Evolutionary conservation across 2,797 vertebrate species (phyloP).

Genomic region (Danio aesculapii): DNA sequence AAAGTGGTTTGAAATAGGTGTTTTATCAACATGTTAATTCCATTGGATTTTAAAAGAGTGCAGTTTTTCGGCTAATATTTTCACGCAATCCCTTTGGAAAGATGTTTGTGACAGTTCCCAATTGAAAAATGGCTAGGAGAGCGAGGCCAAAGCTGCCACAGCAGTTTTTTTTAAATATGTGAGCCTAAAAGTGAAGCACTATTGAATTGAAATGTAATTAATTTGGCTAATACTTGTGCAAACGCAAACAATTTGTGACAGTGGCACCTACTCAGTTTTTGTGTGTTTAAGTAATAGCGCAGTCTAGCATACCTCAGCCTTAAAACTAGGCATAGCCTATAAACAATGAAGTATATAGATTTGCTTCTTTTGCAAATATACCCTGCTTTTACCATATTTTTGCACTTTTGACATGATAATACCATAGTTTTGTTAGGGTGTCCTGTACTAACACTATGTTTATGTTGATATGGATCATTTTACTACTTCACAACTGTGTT

Average conservation of each 20-base stretch:
- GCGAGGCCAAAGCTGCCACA: constrained; percentile 27
- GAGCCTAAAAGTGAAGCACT: constrained; percentile 24
- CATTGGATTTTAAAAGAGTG: neutral
- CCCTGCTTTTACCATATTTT: too few species aligned
- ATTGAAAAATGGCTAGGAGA: constrained; percentile 21
- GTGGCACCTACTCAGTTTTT: neutral
- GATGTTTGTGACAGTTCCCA: constrained; percentile 9
- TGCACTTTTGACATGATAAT: too few species aligned
- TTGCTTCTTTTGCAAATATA: too few species aligned
- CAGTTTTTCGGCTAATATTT: neutral
- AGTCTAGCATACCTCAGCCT: too few species aligned
- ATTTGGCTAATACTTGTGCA: constrained; percentile 24
- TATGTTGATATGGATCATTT: too few species aligned
- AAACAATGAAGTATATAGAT: neutral
- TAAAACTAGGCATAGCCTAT: neutral
- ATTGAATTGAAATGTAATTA: constrained; percentile 32
- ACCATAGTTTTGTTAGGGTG: too few species aligned
- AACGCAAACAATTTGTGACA: constrained; percentile 1
- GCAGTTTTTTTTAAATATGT: constrained; percentile 18
- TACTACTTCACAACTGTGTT: too few species aligned
- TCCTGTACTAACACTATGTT: too few species aligned
- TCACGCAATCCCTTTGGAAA: neutral
- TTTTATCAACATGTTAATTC: neutral
- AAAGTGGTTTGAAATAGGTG: neutral
- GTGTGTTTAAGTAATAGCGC: neutral